Evolutionary conservation across 2,888 invertebrate genomes (phyloP), one percentile per base, ranked within the genome.

Genomic region (Erebia ligea): DNA sequence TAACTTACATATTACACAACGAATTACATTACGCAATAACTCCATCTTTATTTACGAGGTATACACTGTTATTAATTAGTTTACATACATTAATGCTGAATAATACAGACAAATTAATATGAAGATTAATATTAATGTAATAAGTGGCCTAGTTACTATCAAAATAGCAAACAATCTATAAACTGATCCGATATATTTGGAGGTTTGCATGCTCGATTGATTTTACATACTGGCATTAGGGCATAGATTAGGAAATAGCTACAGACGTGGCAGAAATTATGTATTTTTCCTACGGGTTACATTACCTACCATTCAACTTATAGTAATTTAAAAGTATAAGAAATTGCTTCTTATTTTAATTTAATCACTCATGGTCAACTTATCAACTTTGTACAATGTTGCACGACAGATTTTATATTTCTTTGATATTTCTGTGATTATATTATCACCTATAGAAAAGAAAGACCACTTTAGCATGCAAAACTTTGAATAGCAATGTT

Each of bases 131-230:
- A 62, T 62, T 62, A 62, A 62, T 62, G 62, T 21, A 21, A 62
- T 62, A 62, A 62, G 64, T 54, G 58, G 64, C 45, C 52, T 54
- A 65, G 61, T 65, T 65, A 58, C 56, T 61, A 71, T 56, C 69
- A 54, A 48, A 71, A 68, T 45, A 64, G 63, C 64, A 67, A 71
- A 71, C 58, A 71, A 63, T 63, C 68, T 57, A 62, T 61, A 56
- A 56, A 56, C 34, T 25, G 65, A 56, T 69, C 69, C 56, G 65
- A 69, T 71, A 71, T 57, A 62, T 69, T 72, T 63, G 57, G 66
- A 69, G 66, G 67, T 72, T 72, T 67, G 63, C 69, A 72, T 67
- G 69, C 66, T 48, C 72, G 57, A 72, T 67, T 72, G 72, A 72
- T 72, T 72, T 66, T 69, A 72, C 69, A 62, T 66, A 61, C 62